Conservation (phyloP, 1,140 invertebrate genomes). For the Bombus waltoni region DNA sequence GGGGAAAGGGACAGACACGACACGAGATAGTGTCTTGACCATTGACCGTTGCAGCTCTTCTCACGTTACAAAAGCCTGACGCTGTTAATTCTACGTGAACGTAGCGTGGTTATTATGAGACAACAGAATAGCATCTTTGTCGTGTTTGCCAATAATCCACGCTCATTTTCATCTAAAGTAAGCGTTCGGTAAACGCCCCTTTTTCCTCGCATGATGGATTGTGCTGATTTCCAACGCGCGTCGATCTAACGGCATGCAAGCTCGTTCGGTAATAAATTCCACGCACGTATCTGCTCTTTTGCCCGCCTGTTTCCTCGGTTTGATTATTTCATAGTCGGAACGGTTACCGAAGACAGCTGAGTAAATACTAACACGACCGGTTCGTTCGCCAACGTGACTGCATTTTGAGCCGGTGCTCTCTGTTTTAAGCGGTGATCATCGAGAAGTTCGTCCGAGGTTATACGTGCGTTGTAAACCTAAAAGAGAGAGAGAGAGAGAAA, state of each 20-base stretch:
- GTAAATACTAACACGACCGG: conserved; percentile 35
- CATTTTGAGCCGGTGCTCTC: conserved; percentile 35
- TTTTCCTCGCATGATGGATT: conserved; percentile 26
- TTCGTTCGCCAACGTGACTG: conserved; percentile 5
- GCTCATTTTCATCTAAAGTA: conserved; percentile 50
- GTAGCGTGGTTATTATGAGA: not conserved
- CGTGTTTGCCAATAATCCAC: conserved; percentile 17
- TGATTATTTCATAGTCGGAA: conserved; percentile 57
- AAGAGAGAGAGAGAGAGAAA: not conserved
- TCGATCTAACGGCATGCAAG: not conserved
- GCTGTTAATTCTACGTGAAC: not conserved
- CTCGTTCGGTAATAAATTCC: conserved; percentile 18
- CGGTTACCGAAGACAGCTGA: conserved; percentile 43
- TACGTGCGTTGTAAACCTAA: conserved; percentile 55
- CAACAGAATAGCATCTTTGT: not conserved
- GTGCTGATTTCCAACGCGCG: conserved; percentile 19
- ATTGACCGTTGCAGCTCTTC: too few relatives aligned
- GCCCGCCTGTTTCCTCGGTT: not conserved
- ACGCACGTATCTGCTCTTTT: not conserved
- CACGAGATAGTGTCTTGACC: not conserved
- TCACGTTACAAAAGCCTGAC: not conserved
- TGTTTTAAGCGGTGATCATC: conserved; percentile 57
- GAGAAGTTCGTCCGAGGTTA: conserved; percentile 21
- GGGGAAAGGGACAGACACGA: not conserved
- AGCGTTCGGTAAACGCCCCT: conserved; percentile 24